phyloP scores from a whole-genome alignment of 1,140 invertebrate genomes.

The Pseudachorutes palmiensis region DNA sequence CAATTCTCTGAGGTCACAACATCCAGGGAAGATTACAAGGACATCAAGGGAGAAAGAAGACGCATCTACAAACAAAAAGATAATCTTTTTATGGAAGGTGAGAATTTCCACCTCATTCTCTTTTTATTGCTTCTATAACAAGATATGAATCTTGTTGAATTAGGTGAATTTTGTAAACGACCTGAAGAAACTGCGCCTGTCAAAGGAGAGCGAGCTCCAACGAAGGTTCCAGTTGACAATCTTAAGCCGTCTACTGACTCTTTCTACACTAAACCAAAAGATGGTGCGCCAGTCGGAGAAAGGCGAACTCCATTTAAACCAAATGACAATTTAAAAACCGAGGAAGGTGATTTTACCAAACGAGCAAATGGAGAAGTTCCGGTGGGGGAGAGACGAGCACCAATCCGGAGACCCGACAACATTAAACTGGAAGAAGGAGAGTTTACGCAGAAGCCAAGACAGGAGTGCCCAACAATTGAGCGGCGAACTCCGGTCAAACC shows the following conservation, averaged over 20 bases:
- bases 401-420: conserved; percentile 42
- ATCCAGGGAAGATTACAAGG: background rate
- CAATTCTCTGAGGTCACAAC: conserved; percentile 43
- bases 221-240: conserved; percentile 46
- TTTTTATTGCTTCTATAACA: too few relatives aligned
- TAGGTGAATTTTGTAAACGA: conserved; percentile 43
- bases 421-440: conserved; percentile 38
- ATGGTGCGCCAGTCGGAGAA: conserved; percentile 32
- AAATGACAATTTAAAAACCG: conserved; percentile 36
- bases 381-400: conserved; percentile 39
- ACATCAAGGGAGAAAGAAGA: background rate
- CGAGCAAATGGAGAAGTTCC: conserved; percentile 19
- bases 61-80: conserved; percentile 35
- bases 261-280: conserved; percentile 32
- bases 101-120: too few relatives aligned
- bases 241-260: conserved; percentile 18
- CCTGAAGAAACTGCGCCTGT: background rate
- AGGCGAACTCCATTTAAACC: conserved; percentile 38
- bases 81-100: conserved; percentile 39
- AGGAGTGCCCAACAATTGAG: conserved; percentile 4
- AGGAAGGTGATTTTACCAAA: conserved; percentile 27
- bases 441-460: conserved; percentile 39
- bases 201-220: conserved; percentile 31
- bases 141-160: too few relatives aligned
- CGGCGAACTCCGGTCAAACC: conserved; percentile 38